phyloP scores from a whole-genome alignment of 2,888 invertebrate genomes.

The Synanthedon andrenaeformis region DNA sequence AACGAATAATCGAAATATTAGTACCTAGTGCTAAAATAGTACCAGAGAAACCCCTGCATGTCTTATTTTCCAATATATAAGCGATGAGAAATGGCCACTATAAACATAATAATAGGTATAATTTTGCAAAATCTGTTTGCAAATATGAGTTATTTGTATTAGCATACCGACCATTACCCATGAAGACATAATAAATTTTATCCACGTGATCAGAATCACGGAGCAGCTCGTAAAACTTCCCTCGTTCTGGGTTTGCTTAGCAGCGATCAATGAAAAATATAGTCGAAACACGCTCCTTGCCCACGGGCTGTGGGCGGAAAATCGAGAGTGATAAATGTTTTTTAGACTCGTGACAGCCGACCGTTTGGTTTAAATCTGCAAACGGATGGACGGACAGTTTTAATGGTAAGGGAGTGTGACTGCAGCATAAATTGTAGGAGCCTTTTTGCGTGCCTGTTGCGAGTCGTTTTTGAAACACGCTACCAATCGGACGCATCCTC shows the following conservation, averaged over 20 bases:
- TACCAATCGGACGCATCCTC: slow-evolving; percentile 25
- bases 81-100: neutral
- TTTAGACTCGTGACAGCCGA: slow-evolving; percentile 45
- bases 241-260: slow-evolving; percentile 11
- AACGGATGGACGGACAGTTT: slow-evolving; percentile 54
- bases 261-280: slow-evolving; percentile 29
- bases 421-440: slow-evolving; percentile 44
- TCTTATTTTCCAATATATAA: neutral
- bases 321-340: slow-evolving; percentile 53
- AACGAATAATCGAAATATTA: too few relatives aligned
- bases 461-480: slow-evolving; percentile 36
- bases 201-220: slow-evolving; percentile 14
- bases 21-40: too few relatives aligned
- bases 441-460: slow-evolving; percentile 23
- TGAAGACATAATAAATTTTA: neutral
- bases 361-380: slow-evolving; percentile 52
- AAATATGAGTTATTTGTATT: neutral
- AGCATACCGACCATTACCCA: neutral
- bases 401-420: slow-evolving; percentile 55
- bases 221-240: slow-evolving; percentile 16
- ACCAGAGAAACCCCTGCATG: too few relatives aligned
- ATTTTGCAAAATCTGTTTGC: neutral
- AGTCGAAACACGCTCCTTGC: slow-evolving; percentile 24
- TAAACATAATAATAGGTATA: neutral
- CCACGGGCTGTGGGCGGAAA: slow-evolving; percentile 23